Base-by-base conservation (phyloP, 1,140 invertebrate genomes). In the Drosophila miranda region DNA sequence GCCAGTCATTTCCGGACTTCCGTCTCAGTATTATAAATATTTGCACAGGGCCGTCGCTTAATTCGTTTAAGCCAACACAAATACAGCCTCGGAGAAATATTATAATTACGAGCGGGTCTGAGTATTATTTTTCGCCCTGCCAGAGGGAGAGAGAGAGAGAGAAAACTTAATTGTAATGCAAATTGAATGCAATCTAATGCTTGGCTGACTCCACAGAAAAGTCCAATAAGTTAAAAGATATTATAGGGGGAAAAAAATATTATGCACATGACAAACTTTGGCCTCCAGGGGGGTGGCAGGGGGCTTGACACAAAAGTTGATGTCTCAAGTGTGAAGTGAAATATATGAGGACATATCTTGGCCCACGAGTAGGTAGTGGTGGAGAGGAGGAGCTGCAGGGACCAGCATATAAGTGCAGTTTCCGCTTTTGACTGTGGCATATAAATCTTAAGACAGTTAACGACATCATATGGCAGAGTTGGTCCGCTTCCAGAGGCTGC, bases 401-500 rank as follows among this genome's bases (percentile, higher is more conserved):
- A 19, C 7, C 23, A 26, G 14, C 16, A 77, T 61, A 77, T 77
- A 87, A 84, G 81, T 84, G 78, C 82, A 84, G 81, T 81, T 84
- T 84, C 81, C 81, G 81, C 69, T 75, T 84, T 75, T 84, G 81
- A 86, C 77, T 82, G 68, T 66, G 77, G 30, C 80, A 81, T 75
- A 84, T 84, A 84, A 84, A 84, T 84, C 81, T 84, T 84, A 84
- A 84, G 81, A 84, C 81, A 84, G 81, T 84, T 86, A 84, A 84
- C 81, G 81, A 80, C 80, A 86, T 86, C 81, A 76, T 75, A 84
- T 79, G 80, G 58, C 71, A 80, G 64, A 58, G 69, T 55, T 62
- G 67, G 56, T 51, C 34, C 34, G 34, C 34, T 38, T 13, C 11
- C 34, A 38, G 11, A 4, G 34, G 3, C 34, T 4, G 43, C 54